These are phyloP conservation scores for Caenorhabditis sp. DNA, from an alignment of 2,888 invertebrate genomes.

Conservation along the genomic window DNA sequence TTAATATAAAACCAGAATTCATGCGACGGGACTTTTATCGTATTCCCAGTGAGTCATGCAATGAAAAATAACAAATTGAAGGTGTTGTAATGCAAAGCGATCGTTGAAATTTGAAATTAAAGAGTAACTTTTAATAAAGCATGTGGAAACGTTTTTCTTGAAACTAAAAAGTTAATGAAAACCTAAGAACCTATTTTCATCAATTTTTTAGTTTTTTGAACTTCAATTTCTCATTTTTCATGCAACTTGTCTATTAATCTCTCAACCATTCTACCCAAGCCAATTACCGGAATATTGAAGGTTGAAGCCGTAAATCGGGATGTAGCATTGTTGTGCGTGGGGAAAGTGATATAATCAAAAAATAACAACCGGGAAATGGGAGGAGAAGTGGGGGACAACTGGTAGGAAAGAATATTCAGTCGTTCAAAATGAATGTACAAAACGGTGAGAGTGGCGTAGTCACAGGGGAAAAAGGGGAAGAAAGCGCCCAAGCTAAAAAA, in stretches of 20 bases:
- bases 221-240: conserved; percentile 5
- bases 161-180: conserved; percentile 3
- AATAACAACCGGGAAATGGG: background rate
- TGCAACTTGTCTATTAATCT: background rate
- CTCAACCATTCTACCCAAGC: background rate
- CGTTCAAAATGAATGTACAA: conserved; percentile 9
- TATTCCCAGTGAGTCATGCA: conserved; percentile 7
- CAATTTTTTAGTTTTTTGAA: background rate
- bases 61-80: background rate
- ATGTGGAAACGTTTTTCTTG: background rate
- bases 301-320: background rate
- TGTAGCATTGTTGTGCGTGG: conserved; percentile 9
- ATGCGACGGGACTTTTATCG: background rate
- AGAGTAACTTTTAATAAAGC: conserved; percentile 1
- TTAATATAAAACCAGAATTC: background rate
- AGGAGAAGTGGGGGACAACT: background rate
- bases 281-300: conserved; percentile 16
- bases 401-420: background rate
- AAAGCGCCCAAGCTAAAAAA: conserved; percentile 13
- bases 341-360: background rate
- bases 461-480: background rate
- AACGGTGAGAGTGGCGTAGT: conserved; percentile 3
- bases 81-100: background rate
- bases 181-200: background rate
- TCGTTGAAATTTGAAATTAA: conserved; percentile 1